Conservation (phyloP, 1,140 invertebrate species). For the Leptinotarsa defecta region DNA sequence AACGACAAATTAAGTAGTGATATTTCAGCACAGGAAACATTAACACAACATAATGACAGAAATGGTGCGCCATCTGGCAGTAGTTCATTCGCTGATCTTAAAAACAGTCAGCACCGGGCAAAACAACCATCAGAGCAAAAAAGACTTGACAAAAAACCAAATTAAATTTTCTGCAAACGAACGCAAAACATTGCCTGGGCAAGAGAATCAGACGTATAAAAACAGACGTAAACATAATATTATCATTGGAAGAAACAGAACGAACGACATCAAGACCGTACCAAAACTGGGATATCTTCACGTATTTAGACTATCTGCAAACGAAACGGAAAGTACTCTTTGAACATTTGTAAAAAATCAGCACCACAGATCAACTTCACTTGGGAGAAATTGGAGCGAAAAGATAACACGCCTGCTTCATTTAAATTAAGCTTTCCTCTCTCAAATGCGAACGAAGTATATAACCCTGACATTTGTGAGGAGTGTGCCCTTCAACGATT, state of each 20-base stretch:
- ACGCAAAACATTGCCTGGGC: slow-evolving; percentile 9
- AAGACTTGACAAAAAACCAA: no score
- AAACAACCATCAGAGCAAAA: no score
- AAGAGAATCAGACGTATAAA: slow-evolving; percentile 7
- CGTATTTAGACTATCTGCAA: no score
- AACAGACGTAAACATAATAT: slow-evolving; percentile 15
- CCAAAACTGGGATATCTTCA: slow-evolving; percentile 18
- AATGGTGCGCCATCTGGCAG: slow-evolving; percentile 2
- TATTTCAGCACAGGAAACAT: slow-evolving; percentile 4
- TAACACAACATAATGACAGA: background rate
- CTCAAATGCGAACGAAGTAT: background rate
- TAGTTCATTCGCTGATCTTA: background rate
- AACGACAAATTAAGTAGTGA: slow-evolving; percentile 11
- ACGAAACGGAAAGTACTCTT: slow-evolving; percentile 4
- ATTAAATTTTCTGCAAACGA: background rate
- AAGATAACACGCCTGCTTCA: slow-evolving; percentile 1
- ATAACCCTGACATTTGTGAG: background rate
- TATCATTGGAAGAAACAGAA: slow-evolving; percentile 11
- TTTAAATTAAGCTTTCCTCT: no score
- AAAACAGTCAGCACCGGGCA: no score
- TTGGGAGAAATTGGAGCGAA: slow-evolving; percentile 1
- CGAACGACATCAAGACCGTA: slow-evolving; percentile 7
- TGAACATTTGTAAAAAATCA: background rate
- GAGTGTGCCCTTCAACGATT: slow-evolving; percentile 16
- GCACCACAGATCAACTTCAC: slow-evolving; percentile 12